phyloP scores from a whole-genome alignment of 2,113 vertebrate genomes.

The Pygathrix nemaeus region DNA sequence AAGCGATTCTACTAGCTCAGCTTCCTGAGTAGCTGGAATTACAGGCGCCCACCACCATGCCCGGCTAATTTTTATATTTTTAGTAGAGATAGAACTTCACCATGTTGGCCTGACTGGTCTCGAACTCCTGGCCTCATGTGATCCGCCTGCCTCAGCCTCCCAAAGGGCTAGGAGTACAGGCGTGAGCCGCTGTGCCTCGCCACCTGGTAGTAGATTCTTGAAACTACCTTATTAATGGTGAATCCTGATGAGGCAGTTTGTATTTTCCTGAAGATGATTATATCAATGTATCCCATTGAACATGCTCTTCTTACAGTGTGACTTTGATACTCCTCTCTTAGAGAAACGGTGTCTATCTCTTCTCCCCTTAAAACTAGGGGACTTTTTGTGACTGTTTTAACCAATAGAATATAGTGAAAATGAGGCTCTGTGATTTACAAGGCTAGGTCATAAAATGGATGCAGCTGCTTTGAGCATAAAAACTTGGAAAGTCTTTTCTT shows the following conservation, averaged over 20 bases:
- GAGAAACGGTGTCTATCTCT: too few relatives aligned
- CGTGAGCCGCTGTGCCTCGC: too few relatives aligned
- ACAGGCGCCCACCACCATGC: background rate
- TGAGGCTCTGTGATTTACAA: background rate
- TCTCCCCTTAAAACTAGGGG: background rate
- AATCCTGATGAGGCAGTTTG: background rate
- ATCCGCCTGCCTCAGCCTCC: too few relatives aligned
- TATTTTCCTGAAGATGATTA: background rate
- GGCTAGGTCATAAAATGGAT: background rate
- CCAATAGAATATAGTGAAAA: background rate
- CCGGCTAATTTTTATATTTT: too few relatives aligned
- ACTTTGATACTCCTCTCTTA: background rate
- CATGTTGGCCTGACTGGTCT: too few relatives aligned
- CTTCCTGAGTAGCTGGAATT: background rate
- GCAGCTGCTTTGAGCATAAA: background rate
- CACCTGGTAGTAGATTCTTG: background rate
- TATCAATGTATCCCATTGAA: background rate
- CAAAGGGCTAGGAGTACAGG: too few relatives aligned
- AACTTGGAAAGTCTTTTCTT: background rate
- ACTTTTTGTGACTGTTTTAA: background rate
- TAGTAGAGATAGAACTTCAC: too few relatives aligned
- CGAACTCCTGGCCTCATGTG: too few relatives aligned
- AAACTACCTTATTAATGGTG: background rate
- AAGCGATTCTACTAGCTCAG: background rate
- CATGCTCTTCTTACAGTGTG: background rate